Conservation (phyloP, 2,797 vertebrate species). For the Bradypodion ventrale region DNA sequence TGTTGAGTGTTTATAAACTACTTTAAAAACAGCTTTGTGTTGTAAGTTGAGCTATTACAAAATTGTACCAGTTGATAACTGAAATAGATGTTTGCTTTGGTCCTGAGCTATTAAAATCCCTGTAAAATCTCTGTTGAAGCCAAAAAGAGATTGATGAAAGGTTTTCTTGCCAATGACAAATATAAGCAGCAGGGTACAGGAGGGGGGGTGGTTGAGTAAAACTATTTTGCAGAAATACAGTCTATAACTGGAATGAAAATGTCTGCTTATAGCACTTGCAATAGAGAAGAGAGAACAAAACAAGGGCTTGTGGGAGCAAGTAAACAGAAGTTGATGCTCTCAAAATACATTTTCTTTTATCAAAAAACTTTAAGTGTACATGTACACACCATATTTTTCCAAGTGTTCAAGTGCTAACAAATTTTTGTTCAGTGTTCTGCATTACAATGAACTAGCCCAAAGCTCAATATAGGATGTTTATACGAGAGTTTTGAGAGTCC, state of each 20-base stretch:
- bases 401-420: neutral
- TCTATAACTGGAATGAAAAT: slow-evolving; percentile 58
- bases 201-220: slow-evolving; percentile 53
- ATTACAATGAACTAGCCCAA: neutral
- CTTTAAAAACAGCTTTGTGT: slow-evolving; percentile 45
- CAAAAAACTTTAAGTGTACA: neutral
- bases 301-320: slow-evolving; percentile 47
- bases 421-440: neutral
- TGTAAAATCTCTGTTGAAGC: slow-evolving; percentile 51
- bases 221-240: slow-evolving; percentile 61
- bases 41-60: slow-evolving; percentile 40
- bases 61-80: slow-evolving; percentile 43
- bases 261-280: slow-evolving; percentile 51
- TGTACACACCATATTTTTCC: neutral
- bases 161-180: slow-evolving; percentile 47
- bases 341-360: slow-evolving; percentile 47
- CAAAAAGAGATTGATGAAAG: slow-evolving; percentile 54
- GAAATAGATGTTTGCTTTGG: slow-evolving; percentile 42
- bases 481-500: neutral
- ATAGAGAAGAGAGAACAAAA: slow-evolving; percentile 40
- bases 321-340: slow-evolving; percentile 50
- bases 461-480: neutral
- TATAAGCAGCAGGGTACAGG: slow-evolving; percentile 56
- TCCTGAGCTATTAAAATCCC: slow-evolving; percentile 52
- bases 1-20: slow-evolving; percentile 47